A percentile compares a stretch with the other conserved stretches of the same genome.
phyloP scores from a whole-genome alignment of 2,888 invertebrate species.

The Heliothis peltigera region DNA sequence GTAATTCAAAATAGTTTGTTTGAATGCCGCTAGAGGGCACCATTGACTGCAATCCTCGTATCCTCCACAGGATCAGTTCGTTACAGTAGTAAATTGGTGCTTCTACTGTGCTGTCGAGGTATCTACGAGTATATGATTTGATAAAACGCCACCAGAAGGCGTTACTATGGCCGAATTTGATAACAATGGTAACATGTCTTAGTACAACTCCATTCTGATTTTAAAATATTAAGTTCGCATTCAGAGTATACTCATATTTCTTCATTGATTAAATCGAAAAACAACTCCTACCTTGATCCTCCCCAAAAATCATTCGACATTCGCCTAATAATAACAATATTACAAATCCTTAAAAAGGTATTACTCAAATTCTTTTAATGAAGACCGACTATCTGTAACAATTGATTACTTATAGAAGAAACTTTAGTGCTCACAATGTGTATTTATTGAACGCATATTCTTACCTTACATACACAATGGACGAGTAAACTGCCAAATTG shows the following conservation, averaged over 20 bases:
- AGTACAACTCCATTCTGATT: too few relatives aligned
- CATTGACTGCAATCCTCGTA: background rate
- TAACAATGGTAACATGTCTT: background rate
- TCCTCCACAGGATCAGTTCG: too few relatives aligned
- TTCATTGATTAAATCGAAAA: too few relatives aligned
- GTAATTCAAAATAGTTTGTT: background rate
- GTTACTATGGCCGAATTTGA: slow-evolving; percentile 9
- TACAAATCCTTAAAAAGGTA: background rate
- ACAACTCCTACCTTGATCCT: too few relatives aligned
- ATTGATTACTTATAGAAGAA: background rate
- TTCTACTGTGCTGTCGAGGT: too few relatives aligned
- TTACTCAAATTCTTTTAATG: background rate
- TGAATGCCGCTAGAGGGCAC: slow-evolving; percentile 25
- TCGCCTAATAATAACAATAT: background rate
- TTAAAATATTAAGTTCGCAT: too few relatives aligned
- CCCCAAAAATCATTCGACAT: background rate
- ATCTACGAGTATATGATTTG: background rate
- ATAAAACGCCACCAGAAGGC: slow-evolving; percentile 19
- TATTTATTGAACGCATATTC: background rate
- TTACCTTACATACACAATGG: slow-evolving; percentile 21
- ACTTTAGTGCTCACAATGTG: background rate
- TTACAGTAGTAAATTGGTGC: too few relatives aligned
- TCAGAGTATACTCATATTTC: too few relatives aligned
- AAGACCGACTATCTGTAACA: background rate
- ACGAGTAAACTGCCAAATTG: slow-evolving; percentile 20